These are phyloP conservation scores for Scarus forsteni DNA, from an alignment of 2,797 vertebrate species.

Conservation along the genomic window DNA sequence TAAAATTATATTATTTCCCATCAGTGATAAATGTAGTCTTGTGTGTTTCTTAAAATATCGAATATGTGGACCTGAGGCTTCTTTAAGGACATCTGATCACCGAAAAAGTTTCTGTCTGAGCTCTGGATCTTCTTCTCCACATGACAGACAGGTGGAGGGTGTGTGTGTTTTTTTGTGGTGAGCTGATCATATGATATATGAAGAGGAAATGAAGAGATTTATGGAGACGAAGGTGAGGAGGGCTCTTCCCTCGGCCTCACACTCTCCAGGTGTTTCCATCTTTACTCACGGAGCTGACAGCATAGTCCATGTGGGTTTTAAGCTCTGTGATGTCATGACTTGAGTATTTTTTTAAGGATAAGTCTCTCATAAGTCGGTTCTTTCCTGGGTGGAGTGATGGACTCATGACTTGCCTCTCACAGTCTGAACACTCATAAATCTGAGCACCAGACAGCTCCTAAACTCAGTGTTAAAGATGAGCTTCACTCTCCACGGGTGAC, in stretches of 20 bases:
- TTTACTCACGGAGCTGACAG: neutral
- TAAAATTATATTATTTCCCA: too few relatives aligned
- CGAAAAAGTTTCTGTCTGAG: neutral
- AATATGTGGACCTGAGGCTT: neutral
- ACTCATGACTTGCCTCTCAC: constrained; percentile 52
- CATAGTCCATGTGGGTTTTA: neutral
- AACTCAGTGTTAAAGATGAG: too few relatives aligned
- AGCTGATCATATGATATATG: neutral
- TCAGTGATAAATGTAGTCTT: too few relatives aligned
- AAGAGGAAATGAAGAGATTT: constrained; percentile 18
- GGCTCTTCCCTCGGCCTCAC: constrained; percentile 2
- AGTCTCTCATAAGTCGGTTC: constrained; percentile 57
- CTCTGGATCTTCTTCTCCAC: neutral
- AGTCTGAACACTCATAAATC: constrained; percentile 6
- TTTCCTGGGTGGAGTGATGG: constrained; percentile 61
- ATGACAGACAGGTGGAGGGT: neutral
- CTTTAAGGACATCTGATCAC: too few relatives aligned
- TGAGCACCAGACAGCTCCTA: neutral
- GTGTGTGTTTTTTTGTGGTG: neutral
- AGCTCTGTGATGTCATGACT: constrained; percentile 10
- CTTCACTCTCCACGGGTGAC: too few relatives aligned
- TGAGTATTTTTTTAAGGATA: constrained; percentile 39
- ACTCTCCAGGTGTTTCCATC: constrained; percentile 16
- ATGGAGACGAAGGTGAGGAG: neutral
- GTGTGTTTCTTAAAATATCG: neutral